A percentile compares a stretch with the other conserved stretches of the same genome.
These are phyloP conservation scores for Colletes collaris DNA, from an alignment of 2,888 invertebrate genomes.

Conservation along the genomic window DNA sequence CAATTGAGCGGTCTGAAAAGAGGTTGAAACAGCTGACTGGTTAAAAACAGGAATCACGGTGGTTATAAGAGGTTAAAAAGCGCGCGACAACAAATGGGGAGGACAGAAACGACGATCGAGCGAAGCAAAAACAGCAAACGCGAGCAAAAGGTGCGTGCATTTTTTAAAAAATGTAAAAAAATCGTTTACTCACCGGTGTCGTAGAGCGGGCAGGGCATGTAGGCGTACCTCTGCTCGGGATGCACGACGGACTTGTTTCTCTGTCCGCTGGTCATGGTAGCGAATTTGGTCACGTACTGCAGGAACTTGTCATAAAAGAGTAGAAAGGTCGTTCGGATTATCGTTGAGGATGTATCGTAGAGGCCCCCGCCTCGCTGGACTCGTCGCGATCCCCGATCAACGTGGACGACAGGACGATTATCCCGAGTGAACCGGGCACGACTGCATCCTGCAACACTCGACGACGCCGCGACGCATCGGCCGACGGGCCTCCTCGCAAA, in stretches of 20 bases:
- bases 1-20: too few relatives aligned
- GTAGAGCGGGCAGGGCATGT: constrained; percentile 79
- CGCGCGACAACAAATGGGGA: too few relatives aligned
- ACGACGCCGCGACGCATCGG: constrained; percentile 24
- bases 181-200: constrained; percentile 73
- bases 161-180: not conserved
- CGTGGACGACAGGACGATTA: constrained; percentile 36
- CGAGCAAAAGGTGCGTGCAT: too few relatives aligned
- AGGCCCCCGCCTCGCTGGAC: not conserved
- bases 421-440: constrained; percentile 24
- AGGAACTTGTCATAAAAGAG: constrained; percentile 79
- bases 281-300: constrained; percentile 78
- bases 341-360: constrained; percentile 61
- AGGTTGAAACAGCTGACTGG: too few relatives aligned
- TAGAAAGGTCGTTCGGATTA: constrained; percentile 74
- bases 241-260: constrained; percentile 74
- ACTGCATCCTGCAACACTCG: constrained; percentile 54
- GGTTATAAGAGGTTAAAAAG: too few relatives aligned
- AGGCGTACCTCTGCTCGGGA: constrained; percentile 76
- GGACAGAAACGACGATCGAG: too few relatives aligned
- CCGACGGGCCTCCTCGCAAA: constrained; percentile 44
- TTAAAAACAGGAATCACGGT: too few relatives aligned
- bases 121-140: too few relatives aligned
- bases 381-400: not conserved
- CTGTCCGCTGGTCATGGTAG: constrained; percentile 77